phyloP scores from a whole-genome alignment of 2,113 vertebrate species.

The Kryptolebias marmoratus region DNA sequence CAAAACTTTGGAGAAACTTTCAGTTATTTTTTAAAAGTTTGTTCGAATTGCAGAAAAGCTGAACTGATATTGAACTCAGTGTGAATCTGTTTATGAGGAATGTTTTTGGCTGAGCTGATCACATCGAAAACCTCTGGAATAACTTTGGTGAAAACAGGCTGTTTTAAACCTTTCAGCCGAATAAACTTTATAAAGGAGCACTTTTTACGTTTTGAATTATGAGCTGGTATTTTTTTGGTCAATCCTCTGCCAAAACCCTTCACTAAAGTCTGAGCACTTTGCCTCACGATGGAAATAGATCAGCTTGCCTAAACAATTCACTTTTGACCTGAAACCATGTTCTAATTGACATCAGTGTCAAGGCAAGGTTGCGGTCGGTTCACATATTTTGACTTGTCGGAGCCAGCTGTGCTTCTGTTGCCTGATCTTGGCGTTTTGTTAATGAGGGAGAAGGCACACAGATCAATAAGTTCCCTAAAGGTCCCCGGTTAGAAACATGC shows the following conservation, averaged over 20 bases:
- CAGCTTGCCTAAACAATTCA: constrained; percentile 47
- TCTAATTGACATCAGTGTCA: constrained; percentile 40
- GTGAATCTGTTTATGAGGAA: too few relatives aligned
- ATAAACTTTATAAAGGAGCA: not conserved
- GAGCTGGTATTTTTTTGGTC: constrained; percentile 47
- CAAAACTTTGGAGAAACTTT: too few relatives aligned
- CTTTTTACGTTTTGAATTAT: constrained; percentile 29
- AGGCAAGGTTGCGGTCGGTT: constrained; percentile 53
- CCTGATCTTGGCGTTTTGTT: constrained; percentile 47
- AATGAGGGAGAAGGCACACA: constrained; percentile 47
- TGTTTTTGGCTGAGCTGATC: too few relatives aligned
- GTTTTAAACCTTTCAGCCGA: not conserved
- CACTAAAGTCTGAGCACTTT: constrained; percentile 20
- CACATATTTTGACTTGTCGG: constrained; percentile 41
- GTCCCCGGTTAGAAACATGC: constrained; percentile 33
- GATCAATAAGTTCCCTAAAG: constrained; percentile 54
- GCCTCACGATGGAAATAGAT: not conserved
- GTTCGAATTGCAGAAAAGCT: too few relatives aligned
- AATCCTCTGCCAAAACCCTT: constrained; percentile 10
- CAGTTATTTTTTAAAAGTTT: too few relatives aligned
- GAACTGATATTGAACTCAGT: too few relatives aligned
- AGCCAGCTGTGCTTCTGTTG: constrained; percentile 6
- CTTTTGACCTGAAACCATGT: constrained; percentile 35
- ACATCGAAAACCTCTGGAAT: not conserved
- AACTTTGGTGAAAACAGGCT: not conserved